Base-by-base conservation (phyloP, 1,140 invertebrate species). In the Radopholus similis region DNA sequence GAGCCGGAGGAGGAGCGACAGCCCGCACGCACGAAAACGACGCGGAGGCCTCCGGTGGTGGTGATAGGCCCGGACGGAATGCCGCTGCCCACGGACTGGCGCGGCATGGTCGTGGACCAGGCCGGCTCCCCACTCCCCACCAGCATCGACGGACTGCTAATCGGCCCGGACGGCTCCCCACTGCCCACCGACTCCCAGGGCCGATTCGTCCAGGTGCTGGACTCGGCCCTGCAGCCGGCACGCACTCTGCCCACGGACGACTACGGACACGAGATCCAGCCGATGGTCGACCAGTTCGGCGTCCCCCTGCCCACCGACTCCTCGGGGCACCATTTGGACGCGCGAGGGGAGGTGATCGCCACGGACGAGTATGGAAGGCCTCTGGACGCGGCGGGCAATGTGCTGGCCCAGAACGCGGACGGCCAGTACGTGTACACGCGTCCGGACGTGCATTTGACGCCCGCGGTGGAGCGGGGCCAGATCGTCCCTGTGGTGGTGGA, bases 261-360 rank as follows among this genome's bases (percentile, higher is more conserved):
- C 23, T 51, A 62, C 42, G 76, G 76, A 47, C 68, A 72, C 56
- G 15, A 44, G 1, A 71, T 78, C 15, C 69, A 76, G 40, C 77
- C 70, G 35, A 51, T 82, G 42, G 56, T 77, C 42, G 72, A 62
- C 40, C 38, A 59, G 47, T 75, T 73, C 37, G 77, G 77, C 38
- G 18, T 66, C 21, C 23, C 67, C 11, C 55, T 82, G 35, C 73
- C 77, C n/a, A 82, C 73, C 37, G 72, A 75, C 66, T 37, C 42
- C 34, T 37, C 66, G 9, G 78, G 78, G 13, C 32, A 54, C 26
- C 40, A 77, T 53, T 23, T 75, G 18, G 64, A 66, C 56, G 21
- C 38, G 11, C 30, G 47, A 23, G 28, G 64, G 3, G 23, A 28
- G 2, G 21, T 53, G 11, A 76, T 73, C 49, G 26, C 56, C 2